Percentiles rank a stretch among this genome's conserved stretches.
Evolutionary conservation across 1,140 invertebrate species (phyloP).

Genomic region (Thaumetopoea pityocampa): DNA sequence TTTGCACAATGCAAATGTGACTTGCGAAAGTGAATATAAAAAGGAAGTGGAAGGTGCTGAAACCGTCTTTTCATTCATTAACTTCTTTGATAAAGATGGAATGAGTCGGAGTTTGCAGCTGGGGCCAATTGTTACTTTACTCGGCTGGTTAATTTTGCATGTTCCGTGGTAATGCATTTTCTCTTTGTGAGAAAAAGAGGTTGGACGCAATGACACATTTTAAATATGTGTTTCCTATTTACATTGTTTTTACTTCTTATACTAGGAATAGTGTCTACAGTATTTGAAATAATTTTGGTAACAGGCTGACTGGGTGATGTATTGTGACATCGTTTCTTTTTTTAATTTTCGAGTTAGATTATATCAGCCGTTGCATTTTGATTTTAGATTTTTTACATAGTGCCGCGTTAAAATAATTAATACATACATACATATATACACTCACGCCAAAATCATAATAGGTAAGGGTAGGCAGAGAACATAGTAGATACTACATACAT

Average conservation of each 20-base stretch:
- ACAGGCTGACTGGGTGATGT: too few species aligned
- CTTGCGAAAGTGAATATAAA: constrained; percentile 42
- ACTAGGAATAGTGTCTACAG: too few species aligned
- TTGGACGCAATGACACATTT: constrained; percentile 29
- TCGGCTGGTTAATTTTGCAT: constrained; percentile 39
- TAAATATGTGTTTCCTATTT: constrained; percentile 29
- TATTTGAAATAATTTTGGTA: too few species aligned
- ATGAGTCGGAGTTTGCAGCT: constrained; percentile 41
- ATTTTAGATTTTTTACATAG: too few species aligned
- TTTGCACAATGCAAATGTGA: constrained; percentile 55
- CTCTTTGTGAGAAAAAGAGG: constrained; percentile 38
- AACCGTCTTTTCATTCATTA: constrained; percentile 45
- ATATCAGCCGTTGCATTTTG: too few species aligned
- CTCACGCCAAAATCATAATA: too few species aligned
- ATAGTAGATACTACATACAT: too few species aligned
- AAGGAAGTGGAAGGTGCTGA: constrained; percentile 26
- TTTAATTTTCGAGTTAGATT: not conserved
- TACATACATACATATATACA: too few species aligned
- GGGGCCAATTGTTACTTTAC: constrained; percentile 51
- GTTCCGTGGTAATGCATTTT: constrained; percentile 41
- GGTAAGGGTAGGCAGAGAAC: too few species aligned
- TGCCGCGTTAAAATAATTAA: too few species aligned
- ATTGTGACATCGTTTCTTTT: constrained; percentile 1
- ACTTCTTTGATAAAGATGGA: constrained; percentile 47
- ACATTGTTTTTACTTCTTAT: too few species aligned